Evolutionary conservation across 1,140 invertebrate species (phyloP).

Genomic region (Drosophila willistoni): DNA sequence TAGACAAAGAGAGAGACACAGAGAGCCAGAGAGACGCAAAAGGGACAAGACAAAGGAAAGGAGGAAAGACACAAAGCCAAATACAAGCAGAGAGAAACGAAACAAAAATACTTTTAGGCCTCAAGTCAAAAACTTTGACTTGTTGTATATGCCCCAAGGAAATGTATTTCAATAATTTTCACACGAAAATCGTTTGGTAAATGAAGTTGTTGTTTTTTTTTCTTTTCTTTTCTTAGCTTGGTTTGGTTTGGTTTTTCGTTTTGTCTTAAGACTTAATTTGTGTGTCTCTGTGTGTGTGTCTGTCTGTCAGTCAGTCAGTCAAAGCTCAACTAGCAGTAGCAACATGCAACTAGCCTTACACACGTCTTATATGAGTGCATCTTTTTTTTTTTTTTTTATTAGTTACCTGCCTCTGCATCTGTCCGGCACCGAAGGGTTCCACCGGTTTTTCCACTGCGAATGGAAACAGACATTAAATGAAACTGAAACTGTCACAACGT

Average conservation of each 20-base stretch:
- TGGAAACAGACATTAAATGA: conserved; percentile 33
- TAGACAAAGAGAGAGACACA: conserved; percentile 53
- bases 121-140: conserved; percentile 18
- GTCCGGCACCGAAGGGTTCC: background rate
- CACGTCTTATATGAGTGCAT: conserved; percentile 56
- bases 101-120: conserved; percentile 17
- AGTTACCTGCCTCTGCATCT: background rate
- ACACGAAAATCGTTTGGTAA: conserved; percentile 69
- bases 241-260: background rate
- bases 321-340: conserved; percentile 67
- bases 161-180: conserved; percentile 81
- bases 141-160: conserved; percentile 62
- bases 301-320: conserved; percentile 45
- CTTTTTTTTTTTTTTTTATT: conserved; percentile 12
- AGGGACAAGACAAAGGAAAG: conserved; percentile 5
- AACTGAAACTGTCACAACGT: conserved; percentile 73
- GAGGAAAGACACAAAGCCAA: conserved; percentile 26
- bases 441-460: background rate
- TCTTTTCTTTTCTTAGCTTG: background rate
- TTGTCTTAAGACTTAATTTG: conserved; percentile 38
- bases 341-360: conserved; percentile 51
- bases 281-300: conserved; percentile 16
- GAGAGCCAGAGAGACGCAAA: conserved; percentile 15
- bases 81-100: conserved; percentile 19
- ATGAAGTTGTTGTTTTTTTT: conserved; percentile 58